Evolutionary conservation across 2,888 invertebrate genomes (phyloP), one percentile per base, ranked within the genome.

Genomic region (Erebia epiphron): DNA sequence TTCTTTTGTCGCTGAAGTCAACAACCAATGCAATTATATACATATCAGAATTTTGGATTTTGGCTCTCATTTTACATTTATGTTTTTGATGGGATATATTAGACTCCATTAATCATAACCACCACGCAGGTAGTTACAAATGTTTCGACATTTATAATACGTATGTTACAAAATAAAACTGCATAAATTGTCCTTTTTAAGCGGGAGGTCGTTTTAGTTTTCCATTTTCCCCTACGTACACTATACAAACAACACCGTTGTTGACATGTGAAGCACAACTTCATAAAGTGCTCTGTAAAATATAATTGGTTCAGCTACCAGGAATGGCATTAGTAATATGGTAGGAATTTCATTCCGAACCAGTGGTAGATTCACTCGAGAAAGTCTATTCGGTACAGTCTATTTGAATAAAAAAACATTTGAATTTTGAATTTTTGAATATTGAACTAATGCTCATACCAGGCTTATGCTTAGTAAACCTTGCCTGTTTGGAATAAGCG

Each of bases 61-160:
- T n/a, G n/a, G n/a, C n/a, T n/a, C n/a, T n/a, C n/a, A n/a, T n/a
- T n/a, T n/a, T n/a, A n/a, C n/a, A n/a, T n/a, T n/a, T n/a, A n/a
- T n/a, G n/a, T n/a, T n/a, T n/a, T n/a, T n/a, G n/a, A n/a, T n/a
- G n/a, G n/a, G n/a, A n/a, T 67, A 67, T 63, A 67, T 62, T 56
- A 11, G n/a, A 46, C 4, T 49, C 54, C 35, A 67, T 70, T 70
- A 62, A 62, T 70, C 56, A 70, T 14, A 62, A 56, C 11, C 62
- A 21, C 49, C 5, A 46, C 46, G 61, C n/a, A 61, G 43, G 11
- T 43, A 61, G 49, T 8, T 62, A 49, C 49, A 49, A 62, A 62
- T 62, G 49, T 62, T 49, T 62, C 14, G 21, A 62, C 21, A 61
- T 62, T 18, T 16, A 26, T 46, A 21, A 18, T 21, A 11, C 5